Percentiles rank a stretch among this genome's conserved stretches.
These are phyloP conservation scores for Nemotelus nigrinus DNA, from an alignment of 2,888 invertebrate species.

Conservation along the genomic window DNA sequence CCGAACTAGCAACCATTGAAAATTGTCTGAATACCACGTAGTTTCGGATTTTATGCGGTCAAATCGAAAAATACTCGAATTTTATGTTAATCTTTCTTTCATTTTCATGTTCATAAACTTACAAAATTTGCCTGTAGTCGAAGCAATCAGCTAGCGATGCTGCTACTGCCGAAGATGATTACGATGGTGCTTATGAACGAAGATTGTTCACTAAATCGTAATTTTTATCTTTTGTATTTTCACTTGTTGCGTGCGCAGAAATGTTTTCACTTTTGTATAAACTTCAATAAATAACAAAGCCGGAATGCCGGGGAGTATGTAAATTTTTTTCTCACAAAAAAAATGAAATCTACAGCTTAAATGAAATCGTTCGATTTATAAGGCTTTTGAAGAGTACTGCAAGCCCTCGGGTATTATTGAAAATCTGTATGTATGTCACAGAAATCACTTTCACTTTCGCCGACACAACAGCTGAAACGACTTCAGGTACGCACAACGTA, in stretches of 20 bases:
- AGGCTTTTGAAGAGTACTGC: too few relatives aligned
- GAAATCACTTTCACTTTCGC: conserved; percentile 20
- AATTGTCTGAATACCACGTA: neutral
- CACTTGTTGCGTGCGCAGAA: neutral
- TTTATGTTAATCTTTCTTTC: conserved; percentile 15
- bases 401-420: neutral
- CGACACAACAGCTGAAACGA: conserved; percentile 9
- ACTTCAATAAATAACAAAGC: too few relatives aligned
- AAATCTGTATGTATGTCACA: neutral
- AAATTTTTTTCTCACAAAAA: neutral
- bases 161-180: neutral
- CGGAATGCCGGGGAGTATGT: too few relatives aligned
- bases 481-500: neutral
- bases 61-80: neutral
- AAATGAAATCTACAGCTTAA: neutral
- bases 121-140: conserved; percentile 12
- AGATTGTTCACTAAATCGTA: neutral
- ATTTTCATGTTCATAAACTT: conserved; percentile 34
- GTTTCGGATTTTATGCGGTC: conserved; percentile 17
- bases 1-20: neutral
- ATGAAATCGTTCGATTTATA: too few relatives aligned
- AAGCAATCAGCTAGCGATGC: conserved; percentile 23
- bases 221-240: conserved; percentile 10
- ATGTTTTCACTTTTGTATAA: conserved; percentile 8
- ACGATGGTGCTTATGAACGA: neutral